Evolutionary conservation across 2,888 invertebrate genomes (phyloP), one percentile per base, ranked within the genome.

Genomic region (Apotomis betuletana): DNA sequence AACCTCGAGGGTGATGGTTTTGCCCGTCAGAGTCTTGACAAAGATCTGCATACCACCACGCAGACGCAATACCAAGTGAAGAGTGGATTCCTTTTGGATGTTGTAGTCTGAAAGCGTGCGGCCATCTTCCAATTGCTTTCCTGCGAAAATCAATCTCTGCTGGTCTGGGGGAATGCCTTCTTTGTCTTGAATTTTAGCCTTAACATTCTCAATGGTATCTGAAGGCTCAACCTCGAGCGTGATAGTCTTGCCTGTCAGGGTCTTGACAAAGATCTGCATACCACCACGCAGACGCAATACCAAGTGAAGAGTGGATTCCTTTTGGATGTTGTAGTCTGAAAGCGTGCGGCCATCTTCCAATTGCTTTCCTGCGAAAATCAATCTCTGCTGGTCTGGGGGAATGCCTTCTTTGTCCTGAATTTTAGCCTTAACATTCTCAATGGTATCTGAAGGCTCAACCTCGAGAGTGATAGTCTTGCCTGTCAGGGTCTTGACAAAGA

Each of bases 391-490:
- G 64, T 76, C 76, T 68, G 76, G 76, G 3, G 76, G 76, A 36
- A 76, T 75, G 5, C 76, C 76, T 55, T 76, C 77, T 8, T 77
- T 77, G 52, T 77, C 77, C 5, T 77, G 77, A 9, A 77, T 77
- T 38, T 77, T 77, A 0, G 77, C 77, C 15, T 77, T 77, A 0
- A 77, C 77, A 70, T 77, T 77, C 13, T 77, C 77, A 55, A 76
- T 77, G 0, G 76, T 75, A 61, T 76, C 77, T 0, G 77, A 69
- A 10, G 77, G 27, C 62, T 76, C 77, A 13, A 77, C 77, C n/a
- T 76, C 76, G 0, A 77, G 58, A 0, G 76, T 76, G 15, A 76
- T 77, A n/a, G 77, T 77, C 12, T 77, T 77, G 3, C 77, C 77
- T 54, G 77, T 77, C 38, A 77, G 63, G 4, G 77, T 77, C 44